phyloP scores from a whole-genome alignment of 2,888 invertebrate species.

The Drosophila villosipedis region DNA sequence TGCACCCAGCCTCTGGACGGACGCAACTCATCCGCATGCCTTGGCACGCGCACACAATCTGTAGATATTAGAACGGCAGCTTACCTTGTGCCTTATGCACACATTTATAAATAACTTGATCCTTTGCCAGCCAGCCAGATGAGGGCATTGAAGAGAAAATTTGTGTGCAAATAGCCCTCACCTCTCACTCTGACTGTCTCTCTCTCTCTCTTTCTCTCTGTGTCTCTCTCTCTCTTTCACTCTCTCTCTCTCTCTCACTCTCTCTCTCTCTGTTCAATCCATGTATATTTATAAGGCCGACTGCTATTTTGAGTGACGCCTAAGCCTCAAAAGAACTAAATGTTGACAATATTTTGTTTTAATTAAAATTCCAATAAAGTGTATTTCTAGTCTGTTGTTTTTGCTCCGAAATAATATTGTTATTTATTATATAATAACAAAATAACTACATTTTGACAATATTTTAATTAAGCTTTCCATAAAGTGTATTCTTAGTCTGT shows the following conservation, averaged over 20 bases:
- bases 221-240: not conserved
- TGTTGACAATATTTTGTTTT: conserved; percentile 12
- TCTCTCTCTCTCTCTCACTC: not conserved
- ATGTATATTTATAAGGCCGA: conserved; percentile 23
- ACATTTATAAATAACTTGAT: conserved; percentile 68
- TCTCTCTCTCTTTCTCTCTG: not conserved
- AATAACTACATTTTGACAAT: conserved; percentile 20
- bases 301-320: conserved; percentile 24
- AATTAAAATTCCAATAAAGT: not conserved
- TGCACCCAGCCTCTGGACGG: conserved; percentile 45
- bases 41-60: conserved; percentile 19
- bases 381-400: not conserved
- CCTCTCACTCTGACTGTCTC: not conserved
- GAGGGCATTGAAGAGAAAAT: conserved; percentile 65
- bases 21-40: conserved; percentile 17
- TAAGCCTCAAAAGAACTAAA: conserved; percentile 29
- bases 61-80: conserved; percentile 13
- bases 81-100: conserved; percentile 15
- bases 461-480: conserved; percentile 5
- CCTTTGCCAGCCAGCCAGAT: conserved; percentile 53
- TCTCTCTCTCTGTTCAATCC: not conserved
- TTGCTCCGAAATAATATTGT: not conserved
- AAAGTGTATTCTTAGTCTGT: conserved; percentile 6
- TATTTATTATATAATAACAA: not conserved
- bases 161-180: conserved; percentile 36